Conservation (phyloP, 2,113 vertebrate species). For the Acinonyx jubatus region DNA sequence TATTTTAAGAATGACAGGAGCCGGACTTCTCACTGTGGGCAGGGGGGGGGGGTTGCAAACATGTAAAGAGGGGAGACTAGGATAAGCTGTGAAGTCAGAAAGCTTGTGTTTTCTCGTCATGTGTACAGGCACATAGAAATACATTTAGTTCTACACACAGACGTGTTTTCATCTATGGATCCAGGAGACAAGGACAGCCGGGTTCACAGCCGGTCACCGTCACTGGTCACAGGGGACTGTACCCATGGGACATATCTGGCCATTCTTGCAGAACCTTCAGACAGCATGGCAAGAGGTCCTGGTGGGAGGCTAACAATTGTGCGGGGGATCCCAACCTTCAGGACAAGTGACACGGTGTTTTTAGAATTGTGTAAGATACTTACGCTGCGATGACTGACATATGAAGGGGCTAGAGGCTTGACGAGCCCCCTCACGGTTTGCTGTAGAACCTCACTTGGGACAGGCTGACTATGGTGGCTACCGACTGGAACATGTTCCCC, state of each 20-base stretch:
- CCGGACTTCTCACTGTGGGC: neutral
- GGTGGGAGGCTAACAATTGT: neutral
- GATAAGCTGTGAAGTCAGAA: neutral
- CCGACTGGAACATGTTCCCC: neutral
- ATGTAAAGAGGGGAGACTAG: neutral
- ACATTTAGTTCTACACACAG: neutral
- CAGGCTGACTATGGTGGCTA: neutral
- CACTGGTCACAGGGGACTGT: neutral
- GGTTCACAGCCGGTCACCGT: neutral
- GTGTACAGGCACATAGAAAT: neutral
- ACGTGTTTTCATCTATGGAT: neutral
- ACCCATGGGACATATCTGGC: neutral
- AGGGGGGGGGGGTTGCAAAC: neutral
- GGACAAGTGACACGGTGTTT: neutral
- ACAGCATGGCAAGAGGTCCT: neutral
- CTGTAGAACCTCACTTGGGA: neutral
- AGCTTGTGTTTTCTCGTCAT: neutral
- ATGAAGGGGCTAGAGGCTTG: neutral
- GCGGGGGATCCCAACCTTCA: neutral
- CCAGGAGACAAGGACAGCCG: neutral
- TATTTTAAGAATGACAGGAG: neutral
- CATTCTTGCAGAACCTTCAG: neutral
- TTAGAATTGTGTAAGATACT: neutral
- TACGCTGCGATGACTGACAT: neutral
- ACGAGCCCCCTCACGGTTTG: neutral